Evolutionary conservation across 2,888 invertebrate species (phyloP), one percentile per base, ranked within the genome.

Genomic region (Cheilosia pagana): DNA sequence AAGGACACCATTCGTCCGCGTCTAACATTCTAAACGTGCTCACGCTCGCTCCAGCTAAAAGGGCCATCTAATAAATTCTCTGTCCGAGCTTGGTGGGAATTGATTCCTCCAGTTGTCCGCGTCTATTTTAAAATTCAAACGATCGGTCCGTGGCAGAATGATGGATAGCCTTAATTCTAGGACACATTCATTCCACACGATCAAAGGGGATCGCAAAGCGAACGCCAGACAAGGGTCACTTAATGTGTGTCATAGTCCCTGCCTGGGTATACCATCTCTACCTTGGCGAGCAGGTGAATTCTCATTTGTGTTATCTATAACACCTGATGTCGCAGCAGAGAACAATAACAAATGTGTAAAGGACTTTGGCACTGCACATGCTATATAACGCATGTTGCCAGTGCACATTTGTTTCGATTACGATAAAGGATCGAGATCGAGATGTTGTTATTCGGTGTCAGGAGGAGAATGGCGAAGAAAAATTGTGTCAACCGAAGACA

Each of bases 341-440:
- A 45, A 72, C 65, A 79, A 83, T 60, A 81, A 71, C 28, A 79
- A 71, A 70, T 63, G 52, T 59, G 48, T 31, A 81, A 71, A 71
- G 71, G 67, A 85, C 35, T 48, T 85, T 48, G 41, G 25, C 60
- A 63, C 31, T 60, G 76, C 85, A 85, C 85, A 85, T 85, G 85
- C 85, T 85, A 68, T 68, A 60, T 31, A 81, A 85, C 65, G 79
- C 81, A 85, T 85, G 79, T 85, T 81, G 55, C 85, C 81, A 71
- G 67, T 85, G 85, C 85, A 81, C 85, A 85, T 85, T 85, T 85
- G 85, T 85, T 85, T 85, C 85, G 85, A 85, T 81, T 85, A 85
- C 85, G 81, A 81, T 85, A 62, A 85, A 79, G 75, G 76, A 76
- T 81, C 70, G 52, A 52, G 59, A 72, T 60, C 39, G 41, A 52